A percentile compares a stretch with the other conserved stretches of the same genome.
These are phyloP conservation scores for Varanus komodoensis DNA, from an alignment of 2,113 vertebrate species.

Conservation along the genomic window DNA sequence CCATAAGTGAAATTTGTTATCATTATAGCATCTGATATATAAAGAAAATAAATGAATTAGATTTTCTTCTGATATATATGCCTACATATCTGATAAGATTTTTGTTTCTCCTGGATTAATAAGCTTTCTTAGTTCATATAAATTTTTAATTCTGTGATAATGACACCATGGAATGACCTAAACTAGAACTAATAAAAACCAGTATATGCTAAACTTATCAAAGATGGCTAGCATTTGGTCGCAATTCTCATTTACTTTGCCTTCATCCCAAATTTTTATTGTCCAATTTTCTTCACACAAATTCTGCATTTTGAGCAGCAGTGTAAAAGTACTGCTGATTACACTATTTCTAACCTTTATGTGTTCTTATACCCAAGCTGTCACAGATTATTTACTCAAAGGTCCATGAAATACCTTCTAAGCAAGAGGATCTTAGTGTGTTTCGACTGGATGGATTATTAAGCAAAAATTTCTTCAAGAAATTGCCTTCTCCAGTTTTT, in stretches of 20 bases:
- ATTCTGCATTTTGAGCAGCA: background rate
- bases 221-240: background rate
- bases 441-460: background rate
- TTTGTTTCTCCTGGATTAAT: background rate
- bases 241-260: background rate
- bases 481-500: background rate
- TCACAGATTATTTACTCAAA: background rate
- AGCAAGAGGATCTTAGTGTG: background rate
- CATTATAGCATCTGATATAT: accelerated
- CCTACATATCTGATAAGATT: background rate
- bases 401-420: background rate
- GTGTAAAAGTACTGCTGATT: background rate
- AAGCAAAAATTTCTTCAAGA: background rate
- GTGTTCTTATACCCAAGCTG: background rate
- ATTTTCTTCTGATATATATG: background rate
- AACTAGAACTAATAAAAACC: background rate
- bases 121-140: background rate
- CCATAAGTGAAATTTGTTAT: background rate
- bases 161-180: constrained; percentile 2
- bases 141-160: background rate
- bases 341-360: background rate
- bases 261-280: background rate
- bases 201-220: accelerated
- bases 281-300: background rate
- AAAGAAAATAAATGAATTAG: background rate